phyloP scores from a whole-genome alignment of 2,888 invertebrate species.

The Synanthedon tipuliformis region DNA sequence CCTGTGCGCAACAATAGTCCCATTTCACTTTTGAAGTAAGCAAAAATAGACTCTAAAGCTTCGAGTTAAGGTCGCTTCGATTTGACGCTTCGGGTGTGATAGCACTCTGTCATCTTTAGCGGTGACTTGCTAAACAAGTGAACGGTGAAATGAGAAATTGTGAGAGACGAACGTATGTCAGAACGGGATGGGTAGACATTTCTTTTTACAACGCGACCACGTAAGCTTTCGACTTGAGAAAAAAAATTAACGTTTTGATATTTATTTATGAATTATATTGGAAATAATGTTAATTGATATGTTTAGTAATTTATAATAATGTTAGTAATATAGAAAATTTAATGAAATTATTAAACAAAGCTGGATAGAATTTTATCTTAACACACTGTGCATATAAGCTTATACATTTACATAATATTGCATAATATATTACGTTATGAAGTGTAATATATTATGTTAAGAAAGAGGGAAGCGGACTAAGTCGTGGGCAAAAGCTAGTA shows the following conservation, averaged over 20 bases:
- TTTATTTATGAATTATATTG: too few relatives aligned
- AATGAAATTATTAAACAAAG: too few relatives aligned
- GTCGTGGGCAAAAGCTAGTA: too few relatives aligned
- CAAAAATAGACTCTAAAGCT: constrained; percentile 10
- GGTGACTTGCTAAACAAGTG: constrained; percentile 63
- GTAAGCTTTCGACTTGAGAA: constrained; percentile 18
- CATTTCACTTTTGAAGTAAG: constrained; percentile 20
- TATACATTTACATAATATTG: not conserved
- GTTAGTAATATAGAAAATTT: too few relatives aligned
- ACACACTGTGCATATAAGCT: too few relatives aligned
- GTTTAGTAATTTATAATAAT: too few relatives aligned
- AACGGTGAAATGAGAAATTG: constrained; percentile 70
- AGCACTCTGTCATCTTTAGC: constrained; percentile 38
- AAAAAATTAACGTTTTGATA: not conserved
- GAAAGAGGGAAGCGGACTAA: too few relatives aligned
- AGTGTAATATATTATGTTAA: too few relatives aligned
- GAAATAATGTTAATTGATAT: too few relatives aligned
- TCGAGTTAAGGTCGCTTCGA: constrained; percentile 5
- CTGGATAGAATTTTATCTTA: too few relatives aligned
- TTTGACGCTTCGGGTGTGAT: constrained; percentile 1
- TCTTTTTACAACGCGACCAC: constrained; percentile 37
- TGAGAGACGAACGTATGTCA: constrained; percentile 43
- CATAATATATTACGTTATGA: too few relatives aligned
- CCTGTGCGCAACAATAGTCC: constrained; percentile 30
- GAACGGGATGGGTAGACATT: constrained; percentile 44